These are phyloP conservation scores for Drosophila equinoxialis DNA, from an alignment of 1,140 invertebrate genomes.

Conservation along the genomic window DNA sequence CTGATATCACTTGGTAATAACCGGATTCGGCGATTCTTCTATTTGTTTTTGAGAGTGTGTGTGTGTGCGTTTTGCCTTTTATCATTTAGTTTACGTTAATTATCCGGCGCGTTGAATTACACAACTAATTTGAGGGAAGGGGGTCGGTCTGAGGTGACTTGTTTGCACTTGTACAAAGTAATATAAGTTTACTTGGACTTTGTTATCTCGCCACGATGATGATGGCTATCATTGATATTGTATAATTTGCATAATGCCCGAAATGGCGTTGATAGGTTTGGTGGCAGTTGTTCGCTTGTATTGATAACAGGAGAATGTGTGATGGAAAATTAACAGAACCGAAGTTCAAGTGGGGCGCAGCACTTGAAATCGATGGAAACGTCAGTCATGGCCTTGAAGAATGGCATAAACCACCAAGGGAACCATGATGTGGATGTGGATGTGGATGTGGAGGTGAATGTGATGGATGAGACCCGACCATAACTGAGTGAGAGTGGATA, in stretches of 20 bases:
- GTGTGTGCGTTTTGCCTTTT: constrained; percentile 2
- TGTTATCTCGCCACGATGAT: constrained; percentile 1
- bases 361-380: constrained; percentile 17
- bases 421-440: not conserved
- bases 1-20: constrained; percentile 1
- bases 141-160: too few species aligned
- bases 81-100: constrained; percentile 31
- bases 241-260: constrained; percentile 11
- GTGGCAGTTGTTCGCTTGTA: not conserved
- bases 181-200: constrained; percentile 16
- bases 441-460: not conserved
- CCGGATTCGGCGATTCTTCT: not conserved
- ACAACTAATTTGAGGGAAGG: constrained; percentile 43
- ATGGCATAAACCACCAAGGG: not conserved
- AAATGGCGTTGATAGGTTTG: not conserved
- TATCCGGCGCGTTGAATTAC: constrained; percentile 53
- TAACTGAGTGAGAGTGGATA: not conserved
- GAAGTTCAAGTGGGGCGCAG: constrained; percentile 16
- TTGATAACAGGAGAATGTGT: constrained; percentile 9
- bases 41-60: not conserved
- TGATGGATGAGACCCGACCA: constrained; percentile 1
- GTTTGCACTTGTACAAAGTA: too few species aligned
- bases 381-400: constrained; percentile 20
- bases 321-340: constrained; percentile 21
- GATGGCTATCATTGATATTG: constrained; percentile 13